Conservation (phyloP, 2,888 invertebrate species). For the Leistus spinibarbis region DNA sequence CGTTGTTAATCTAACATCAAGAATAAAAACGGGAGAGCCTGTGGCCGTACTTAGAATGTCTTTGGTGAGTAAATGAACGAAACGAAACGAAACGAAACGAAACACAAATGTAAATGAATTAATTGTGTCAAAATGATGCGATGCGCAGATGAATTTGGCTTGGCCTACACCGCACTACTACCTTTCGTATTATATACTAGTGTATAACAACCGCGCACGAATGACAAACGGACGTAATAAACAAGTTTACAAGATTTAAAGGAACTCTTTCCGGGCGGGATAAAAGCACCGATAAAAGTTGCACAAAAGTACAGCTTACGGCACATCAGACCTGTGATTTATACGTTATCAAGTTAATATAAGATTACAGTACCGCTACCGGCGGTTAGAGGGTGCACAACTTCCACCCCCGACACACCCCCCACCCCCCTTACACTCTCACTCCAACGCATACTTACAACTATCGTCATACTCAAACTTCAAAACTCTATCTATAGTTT, state of each 20-base stretch:
- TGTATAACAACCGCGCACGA: no score
- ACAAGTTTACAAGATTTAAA: slow-evolving; percentile 34
- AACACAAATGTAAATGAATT: slow-evolving; percentile 18
- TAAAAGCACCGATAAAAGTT: slow-evolving; percentile 31
- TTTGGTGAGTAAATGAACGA: background rate
- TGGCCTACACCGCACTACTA: background rate
- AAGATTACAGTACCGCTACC: slow-evolving; percentile 22
- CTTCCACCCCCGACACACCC: background rate
- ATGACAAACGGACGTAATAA: slow-evolving; percentile 35
- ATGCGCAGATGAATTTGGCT: background rate
- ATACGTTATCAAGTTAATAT: slow-evolving; percentile 35
- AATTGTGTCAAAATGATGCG: background rate
- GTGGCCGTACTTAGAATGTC: background rate
- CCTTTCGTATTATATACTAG: no score
- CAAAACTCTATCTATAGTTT: background rate
- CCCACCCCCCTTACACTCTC: background rate
- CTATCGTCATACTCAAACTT: background rate
- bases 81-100: no score
- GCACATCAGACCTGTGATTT: slow-evolving; percentile 29
- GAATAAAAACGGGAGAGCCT: no score
- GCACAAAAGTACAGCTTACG: slow-evolving; percentile 32
- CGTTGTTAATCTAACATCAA: no score
- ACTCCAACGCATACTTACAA: background rate
- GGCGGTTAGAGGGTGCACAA: background rate
- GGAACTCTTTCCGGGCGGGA: slow-evolving; percentile 32